Evolutionary conservation across 2,888 invertebrate genomes (phyloP).

Genomic region (Byasa hedistus): DNA sequence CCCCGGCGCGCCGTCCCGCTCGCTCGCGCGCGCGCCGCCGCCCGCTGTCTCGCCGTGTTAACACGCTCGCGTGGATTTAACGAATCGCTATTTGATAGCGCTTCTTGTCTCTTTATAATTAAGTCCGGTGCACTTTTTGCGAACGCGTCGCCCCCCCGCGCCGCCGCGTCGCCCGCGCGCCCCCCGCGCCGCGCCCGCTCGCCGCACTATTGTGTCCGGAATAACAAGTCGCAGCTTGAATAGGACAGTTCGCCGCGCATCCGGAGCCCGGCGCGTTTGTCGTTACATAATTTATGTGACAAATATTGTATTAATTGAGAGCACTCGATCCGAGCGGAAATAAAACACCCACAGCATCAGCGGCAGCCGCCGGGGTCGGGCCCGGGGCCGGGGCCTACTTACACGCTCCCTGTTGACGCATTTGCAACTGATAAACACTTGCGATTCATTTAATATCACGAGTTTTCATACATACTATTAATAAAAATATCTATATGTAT

Average conservation of each 20-base stretch:
- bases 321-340: slow-evolving; percentile 55
- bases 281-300: slow-evolving; percentile 68
- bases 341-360: slow-evolving; percentile 63
- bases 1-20: slow-evolving; percentile 77
- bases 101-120: slow-evolving; percentile 81
- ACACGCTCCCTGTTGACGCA: neutral
- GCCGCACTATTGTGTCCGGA: slow-evolving; percentile 59
- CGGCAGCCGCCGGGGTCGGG: slow-evolving; percentile 32
- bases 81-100: slow-evolving; percentile 80
- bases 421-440: slow-evolving; percentile 15
- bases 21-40: slow-evolving; percentile 42
- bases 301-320: slow-evolving; percentile 75
- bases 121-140: slow-evolving; percentile 80
- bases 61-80: slow-evolving; percentile 78
- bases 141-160: slow-evolving; percentile 48
- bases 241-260: slow-evolving; percentile 51
- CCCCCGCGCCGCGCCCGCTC: slow-evolving; percentile 35
- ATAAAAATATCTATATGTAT: too few relatives aligned
- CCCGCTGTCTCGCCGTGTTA: slow-evolving; percentile 51
- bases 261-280: slow-evolving; percentile 58
- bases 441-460: neutral
- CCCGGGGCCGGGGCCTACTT: too few relatives aligned
- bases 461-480: too few relatives aligned
- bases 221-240: slow-evolving; percentile 50
- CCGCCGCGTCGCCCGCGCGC: slow-evolving; percentile 40